Evolutionary conservation across 2,888 invertebrate genomes (phyloP).

Genomic region (Thumatha senex): DNA sequence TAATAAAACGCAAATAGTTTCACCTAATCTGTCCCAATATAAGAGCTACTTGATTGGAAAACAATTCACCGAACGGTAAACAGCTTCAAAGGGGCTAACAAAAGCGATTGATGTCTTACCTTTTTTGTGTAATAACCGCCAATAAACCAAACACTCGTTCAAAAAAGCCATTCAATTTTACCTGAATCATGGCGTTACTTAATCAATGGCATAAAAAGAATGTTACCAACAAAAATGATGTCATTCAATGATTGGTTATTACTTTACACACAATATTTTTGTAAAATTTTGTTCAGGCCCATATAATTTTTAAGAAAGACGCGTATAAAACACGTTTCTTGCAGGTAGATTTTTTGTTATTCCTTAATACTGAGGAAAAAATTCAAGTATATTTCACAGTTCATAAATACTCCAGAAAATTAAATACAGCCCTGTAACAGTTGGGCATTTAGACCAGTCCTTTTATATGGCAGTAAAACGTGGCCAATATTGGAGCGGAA

Average conservation of each 20-base stretch:
- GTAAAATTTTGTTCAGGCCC: neutral
- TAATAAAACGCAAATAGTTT: neutral
- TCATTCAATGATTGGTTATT: no score
- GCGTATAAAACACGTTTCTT: no score
- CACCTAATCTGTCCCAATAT: neutral
- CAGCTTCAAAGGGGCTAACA: conserved; percentile 19
- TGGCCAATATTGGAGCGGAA: no score
- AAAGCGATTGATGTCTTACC: conserved; percentile 28
- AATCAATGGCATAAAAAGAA: conserved; percentile 47
- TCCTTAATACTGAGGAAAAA: no score
- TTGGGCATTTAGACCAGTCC: no score
- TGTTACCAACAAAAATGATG: no score
- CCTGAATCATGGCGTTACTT: conserved; percentile 58
- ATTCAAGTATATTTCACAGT: no score
- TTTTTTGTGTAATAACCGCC: conserved; percentile 25
- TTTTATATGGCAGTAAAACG: no score
- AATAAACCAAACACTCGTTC: conserved; percentile 29
- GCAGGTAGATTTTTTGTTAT: no score
- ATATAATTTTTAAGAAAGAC: neutral
- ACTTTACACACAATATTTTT: no score
- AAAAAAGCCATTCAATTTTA: conserved; percentile 37
- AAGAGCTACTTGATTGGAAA: conserved; percentile 7
- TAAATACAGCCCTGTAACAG: no score
- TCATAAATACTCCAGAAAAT: no score
- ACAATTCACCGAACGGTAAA: conserved; percentile 18